These are phyloP conservation scores for Actenoides lindsayi DNA, from an alignment of 2,113 vertebrate genomes.

Conservation along the genomic window DNA sequence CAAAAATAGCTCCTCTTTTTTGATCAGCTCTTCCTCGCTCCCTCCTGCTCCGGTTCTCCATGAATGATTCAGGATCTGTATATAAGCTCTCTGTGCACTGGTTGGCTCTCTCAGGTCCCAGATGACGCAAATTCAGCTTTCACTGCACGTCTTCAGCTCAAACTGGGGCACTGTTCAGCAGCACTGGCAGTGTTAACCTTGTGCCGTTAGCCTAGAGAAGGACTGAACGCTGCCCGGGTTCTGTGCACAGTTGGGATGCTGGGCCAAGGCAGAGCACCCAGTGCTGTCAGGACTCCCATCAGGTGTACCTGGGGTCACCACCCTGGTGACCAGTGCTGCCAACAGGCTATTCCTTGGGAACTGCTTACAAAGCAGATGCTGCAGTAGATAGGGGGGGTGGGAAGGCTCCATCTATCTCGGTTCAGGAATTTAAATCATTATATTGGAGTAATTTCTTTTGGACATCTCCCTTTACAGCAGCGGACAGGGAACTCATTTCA, in stretches of 20 bases:
- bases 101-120: constrained; percentile 27
- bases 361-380: not conserved
- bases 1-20: constrained; percentile 39
- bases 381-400: not conserved
- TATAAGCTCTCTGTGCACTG: constrained; percentile 14
- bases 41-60: not conserved
- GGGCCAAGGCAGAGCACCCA: not conserved
- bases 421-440: not conserved
- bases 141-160: constrained; percentile 44
- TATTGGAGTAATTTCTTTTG: not conserved
- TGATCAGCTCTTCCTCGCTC: constrained; percentile 9
- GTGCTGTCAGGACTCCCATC: not conserved
- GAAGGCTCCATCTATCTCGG: not conserved
- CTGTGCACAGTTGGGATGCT: not conserved
- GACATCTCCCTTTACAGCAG: not conserved
- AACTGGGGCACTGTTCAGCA: constrained; percentile 60
- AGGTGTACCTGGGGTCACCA: not conserved
- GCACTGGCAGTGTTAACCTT: constrained; percentile 37
- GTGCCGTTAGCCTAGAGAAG: not conserved
- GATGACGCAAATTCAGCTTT: constrained; percentile 63
- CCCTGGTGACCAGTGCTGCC: not conserved
- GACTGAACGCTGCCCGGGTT: not conserved
- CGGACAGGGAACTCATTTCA: not conserved
- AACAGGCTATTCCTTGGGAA: not conserved
- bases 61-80: constrained; percentile 71